Base-by-base conservation (phyloP, 92 coral and sea anemone genomes). In the Isaurus tuberculatus region DNA sequence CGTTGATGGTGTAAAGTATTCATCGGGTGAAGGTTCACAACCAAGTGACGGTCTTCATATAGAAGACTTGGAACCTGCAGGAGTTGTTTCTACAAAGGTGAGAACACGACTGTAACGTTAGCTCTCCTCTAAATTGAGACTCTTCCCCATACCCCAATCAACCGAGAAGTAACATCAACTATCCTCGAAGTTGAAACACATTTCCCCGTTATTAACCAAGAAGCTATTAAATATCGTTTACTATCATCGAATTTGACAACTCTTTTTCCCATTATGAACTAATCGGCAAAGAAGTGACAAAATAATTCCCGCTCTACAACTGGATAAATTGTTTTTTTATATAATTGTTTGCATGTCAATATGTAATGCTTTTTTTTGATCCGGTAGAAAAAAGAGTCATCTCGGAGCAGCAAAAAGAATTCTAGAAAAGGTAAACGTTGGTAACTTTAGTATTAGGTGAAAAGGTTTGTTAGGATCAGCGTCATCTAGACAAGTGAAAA, bases 61-160 rank as follows among this genome's bases (percentile, higher is more conserved):
- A 5, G 95, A 93, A 85, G 97, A 93, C 83, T 87, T 93, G 66
- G 97, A 93, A 40, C 93, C 97, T 57, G 68, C 89, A 10, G 97
- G 91, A 17, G 90, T 85, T 16, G 58, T 85, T n/a, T 86, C 94
- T 20, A 16, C 34, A 19, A 89, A 85, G 97, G 97, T 91, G 37
- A 58, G 55, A 58, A 33, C 23, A 6, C 34, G 32, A 11, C 8
- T 20, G 66, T 60, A 60, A 10, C 23, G 29, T 2, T 33, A 19
- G 23, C 19, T 14, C 22, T 14, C 58, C 22, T 19, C 58, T 4
- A 16, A 49, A 1, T 49, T 49, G 6, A 49, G 46, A 42, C 1
- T 13, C 46, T 13, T 42, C 13, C 46, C 46, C 46, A n/a, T 13
- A 40, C 11, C 44, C 44, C 7, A 40, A 4, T 40, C 0, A 40